phyloP scores from a whole-genome alignment of 2,888 invertebrate genomes.

The Nymphalis c-album region DNA sequence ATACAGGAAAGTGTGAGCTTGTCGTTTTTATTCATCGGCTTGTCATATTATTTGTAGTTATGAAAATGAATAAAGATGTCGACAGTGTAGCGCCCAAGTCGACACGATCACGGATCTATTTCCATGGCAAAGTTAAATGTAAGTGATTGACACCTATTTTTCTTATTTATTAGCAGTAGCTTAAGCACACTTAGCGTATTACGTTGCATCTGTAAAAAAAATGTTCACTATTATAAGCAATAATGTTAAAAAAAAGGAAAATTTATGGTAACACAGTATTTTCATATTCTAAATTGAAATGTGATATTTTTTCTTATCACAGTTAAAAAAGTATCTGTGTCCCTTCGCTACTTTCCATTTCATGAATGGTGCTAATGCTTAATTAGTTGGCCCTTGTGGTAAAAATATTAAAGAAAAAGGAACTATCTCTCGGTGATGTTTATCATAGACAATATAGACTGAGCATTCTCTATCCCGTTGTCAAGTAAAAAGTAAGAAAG shows the following conservation, averaged over 20 bases:
- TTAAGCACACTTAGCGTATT: slow-evolving; percentile 65
- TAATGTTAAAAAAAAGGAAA: slow-evolving; percentile 59
- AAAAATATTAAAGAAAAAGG: neutral
- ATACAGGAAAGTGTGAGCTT: slow-evolving; percentile 80
- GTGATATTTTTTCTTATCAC: slow-evolving; percentile 72
- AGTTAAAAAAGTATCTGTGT: slow-evolving; percentile 13
- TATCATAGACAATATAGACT: too few relatives aligned
- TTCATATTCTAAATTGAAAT: slow-evolving; percentile 73
- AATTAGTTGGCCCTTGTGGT: slow-evolving; percentile 13
- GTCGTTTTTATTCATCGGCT: slow-evolving; percentile 64
- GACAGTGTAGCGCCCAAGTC: slow-evolving; percentile 26
- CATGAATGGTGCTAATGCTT: slow-evolving; percentile 19
- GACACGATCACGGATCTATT: slow-evolving; percentile 5
- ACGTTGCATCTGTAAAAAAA: slow-evolving; percentile 71
- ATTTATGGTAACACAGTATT: slow-evolving; percentile 54
- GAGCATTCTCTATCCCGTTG: too few relatives aligned
- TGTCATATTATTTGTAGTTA: slow-evolving; percentile 52
- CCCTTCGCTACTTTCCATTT: slow-evolving; percentile 16
- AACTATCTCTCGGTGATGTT: neutral
- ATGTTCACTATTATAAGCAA: slow-evolving; percentile 62
- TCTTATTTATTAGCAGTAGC: slow-evolving; percentile 69
- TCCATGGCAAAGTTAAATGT: slow-evolving; percentile 8
- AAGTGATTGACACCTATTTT: slow-evolving; percentile 56
- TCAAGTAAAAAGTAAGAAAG: too few relatives aligned
- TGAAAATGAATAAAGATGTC: slow-evolving; percentile 33